Evolutionary conservation across 2,113 vertebrate species (phyloP), one percentile per base, ranked within the genome.

Genomic region (Tragulus kanchil): DNA sequence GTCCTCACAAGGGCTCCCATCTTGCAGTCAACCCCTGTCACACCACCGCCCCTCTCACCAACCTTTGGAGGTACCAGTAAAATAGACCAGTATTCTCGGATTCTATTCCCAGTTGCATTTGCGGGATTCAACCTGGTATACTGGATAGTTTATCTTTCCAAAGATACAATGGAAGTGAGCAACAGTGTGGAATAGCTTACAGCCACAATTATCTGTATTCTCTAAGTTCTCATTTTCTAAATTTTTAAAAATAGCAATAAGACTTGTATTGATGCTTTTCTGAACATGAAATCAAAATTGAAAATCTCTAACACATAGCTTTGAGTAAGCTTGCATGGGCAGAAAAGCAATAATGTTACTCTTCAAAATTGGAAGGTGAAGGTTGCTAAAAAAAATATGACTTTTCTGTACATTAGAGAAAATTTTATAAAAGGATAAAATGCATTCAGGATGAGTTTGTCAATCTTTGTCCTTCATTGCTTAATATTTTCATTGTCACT

Each of bases 91-190:
- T 99, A 99, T 97, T 99, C 99, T 25, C 99, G 99, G 97, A 99
- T 99, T 92, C 99, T 99, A 87, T 99, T 99, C 54, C 99, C 99
- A 1, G 99, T 99, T 93, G 99, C 99, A 4, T 99, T 99, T 97
- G 99, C 99, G 90, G 99, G 99, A 97, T 99, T 99, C 98, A 99
- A 99, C 98, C 98, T 99, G 88, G 99, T 99, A 23, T 99, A 99
- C 98, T 99, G 99, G 99, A 99, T 99, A 15, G 99, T 99, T 97
- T 99, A 99, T 97, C 99, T 99, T 97, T 99, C 99, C 96, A 99
- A 99, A 98, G 99, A 99, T 98, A 99, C 99, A 7, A 99, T 99
- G 99, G 99, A 99, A 98, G 98, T 98, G 54, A 99, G 99, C 98
- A 99, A 98, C 95, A 98, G 95, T 64, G 71, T 98, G 86, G 95